phyloP scores from a whole-genome alignment of 1,140 invertebrate species.

The Achroia grisella region DNA sequence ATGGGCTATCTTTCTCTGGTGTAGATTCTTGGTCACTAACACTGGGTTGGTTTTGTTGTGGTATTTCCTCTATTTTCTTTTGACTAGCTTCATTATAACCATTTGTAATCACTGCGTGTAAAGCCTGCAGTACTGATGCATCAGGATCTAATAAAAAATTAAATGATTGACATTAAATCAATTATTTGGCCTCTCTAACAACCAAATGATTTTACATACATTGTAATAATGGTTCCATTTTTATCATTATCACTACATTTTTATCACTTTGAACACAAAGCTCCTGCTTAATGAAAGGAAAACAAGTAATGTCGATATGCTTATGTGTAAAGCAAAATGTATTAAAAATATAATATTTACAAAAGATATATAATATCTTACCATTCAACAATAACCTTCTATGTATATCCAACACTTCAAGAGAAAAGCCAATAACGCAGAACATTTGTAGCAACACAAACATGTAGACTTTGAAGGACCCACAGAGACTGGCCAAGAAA shows the following conservation, averaged over 20 bases:
- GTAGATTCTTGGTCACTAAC: constrained; percentile 46
- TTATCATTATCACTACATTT: no score
- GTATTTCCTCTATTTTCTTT: constrained; percentile 23
- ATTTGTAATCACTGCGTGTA: constrained; percentile 39
- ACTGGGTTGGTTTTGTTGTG: constrained; percentile 14
- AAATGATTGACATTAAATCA: no score
- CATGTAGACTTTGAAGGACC: constrained; percentile 75
- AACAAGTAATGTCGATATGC: background rate
- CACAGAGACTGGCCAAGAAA: constrained; percentile 76
- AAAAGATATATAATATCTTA: constrained; percentile 11
- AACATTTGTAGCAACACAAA: constrained; percentile 71
- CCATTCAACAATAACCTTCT: constrained; percentile 45
- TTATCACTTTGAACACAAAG: no score
- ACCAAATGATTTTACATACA: no score
- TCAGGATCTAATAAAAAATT: constrained; percentile 38
- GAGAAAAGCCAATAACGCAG: constrained; percentile 51
- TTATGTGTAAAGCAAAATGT: background rate
- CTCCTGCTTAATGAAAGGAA: no score
- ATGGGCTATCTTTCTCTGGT: constrained; percentile 45
- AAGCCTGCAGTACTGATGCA: constrained; percentile 37
- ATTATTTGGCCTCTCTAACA: no score
- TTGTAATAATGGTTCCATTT: no score
- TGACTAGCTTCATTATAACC: constrained; percentile 19
- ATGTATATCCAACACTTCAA: constrained; percentile 56
- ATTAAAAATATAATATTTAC: constrained; percentile 1